Base-by-base conservation (phyloP, 2,888 invertebrate species). In the Hemicrepidius hirtus region DNA sequence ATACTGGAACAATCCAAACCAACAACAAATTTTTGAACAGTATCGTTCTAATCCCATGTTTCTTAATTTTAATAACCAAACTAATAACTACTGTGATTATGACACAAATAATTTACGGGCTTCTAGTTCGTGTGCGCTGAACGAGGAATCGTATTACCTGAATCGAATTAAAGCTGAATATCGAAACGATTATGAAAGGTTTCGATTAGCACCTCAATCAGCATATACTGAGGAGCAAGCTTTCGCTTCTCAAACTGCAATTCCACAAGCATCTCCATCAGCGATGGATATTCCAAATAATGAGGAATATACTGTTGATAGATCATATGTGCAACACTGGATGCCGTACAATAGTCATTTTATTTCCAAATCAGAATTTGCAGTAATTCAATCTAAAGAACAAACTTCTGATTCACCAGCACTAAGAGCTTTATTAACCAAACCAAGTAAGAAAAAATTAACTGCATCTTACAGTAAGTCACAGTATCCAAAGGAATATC, bases 341-440 rank as follows among this genome's bases (percentile, higher is more conserved):
- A 12, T 44, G 32, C 32, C 68, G 2, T 67, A 62, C 7, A 50
- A 37, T 37, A 63, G 55, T 12, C 37, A 16, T 37, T 0, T 16
- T 16, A 57, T n/a, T 37, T 13, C 37, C 0, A 60, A 60, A 44
- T 9, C 24, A 16, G 20, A 37, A 4, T 9, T 10, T 13, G 20
- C 1, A 41, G 28, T 37, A 41, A 41, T 44, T 4, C 44, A 7
- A 28, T 1, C 10, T n/a, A 37, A 57, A 37, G 57, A 57, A 5
- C 18, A 44, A 6, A 2, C 18, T 41, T 12, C n/a, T n/a, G 60
- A 75, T 67, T 89, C 88, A 13, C 88, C 91, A 12, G 91, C 91
- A 46, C 82, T 92, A 18, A 87, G 92, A 76, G 90, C 91, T 0
- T 82, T 92, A 62, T 84, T 92, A 67, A 89, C 88, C 3, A 85